phyloP scores from a whole-genome alignment of 1,140 invertebrate genomes.

The Wasmannia auropunctata region DNA sequence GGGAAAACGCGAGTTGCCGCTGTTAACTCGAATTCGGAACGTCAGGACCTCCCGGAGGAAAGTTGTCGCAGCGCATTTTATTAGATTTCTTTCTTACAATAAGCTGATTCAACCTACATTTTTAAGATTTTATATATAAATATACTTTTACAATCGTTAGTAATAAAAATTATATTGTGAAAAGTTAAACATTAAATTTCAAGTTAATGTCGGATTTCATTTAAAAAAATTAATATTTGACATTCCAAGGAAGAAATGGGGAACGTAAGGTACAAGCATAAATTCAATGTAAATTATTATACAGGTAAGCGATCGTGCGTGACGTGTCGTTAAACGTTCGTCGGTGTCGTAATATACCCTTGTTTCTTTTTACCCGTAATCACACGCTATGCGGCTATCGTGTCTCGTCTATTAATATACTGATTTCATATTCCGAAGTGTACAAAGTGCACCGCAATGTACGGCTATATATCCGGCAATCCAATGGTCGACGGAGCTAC shows the following conservation, averaged over 20 bases:
- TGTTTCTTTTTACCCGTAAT: conserved; percentile 38
- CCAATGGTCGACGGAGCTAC: conserved; percentile 70
- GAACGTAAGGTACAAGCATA: background rate
- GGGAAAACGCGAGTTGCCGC: background rate
- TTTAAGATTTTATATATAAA: background rate
- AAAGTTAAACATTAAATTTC: background rate
- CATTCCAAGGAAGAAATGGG: background rate
- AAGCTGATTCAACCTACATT: background rate
- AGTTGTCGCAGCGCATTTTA: background rate
- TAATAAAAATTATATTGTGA: background rate
- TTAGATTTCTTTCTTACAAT: background rate
- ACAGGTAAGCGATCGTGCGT: conserved; percentile 29
- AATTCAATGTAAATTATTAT: conserved; percentile 37
- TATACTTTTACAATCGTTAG: background rate
- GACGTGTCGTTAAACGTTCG: conserved; percentile 8
- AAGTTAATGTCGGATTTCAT: background rate
- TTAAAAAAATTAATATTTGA: background rate
- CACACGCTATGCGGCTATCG: background rate
- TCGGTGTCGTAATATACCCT: conserved; percentile 32
- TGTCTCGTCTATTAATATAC: conserved; percentile 76
- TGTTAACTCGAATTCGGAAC: background rate
- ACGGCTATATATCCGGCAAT: conserved; percentile 76
- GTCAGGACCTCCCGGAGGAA: background rate
- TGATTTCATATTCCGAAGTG: conserved; percentile 77
- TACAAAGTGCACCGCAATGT: conserved; percentile 64